Base-by-base conservation (phyloP, 2,888 invertebrate genomes). In the Cistogaster globosa region DNA sequence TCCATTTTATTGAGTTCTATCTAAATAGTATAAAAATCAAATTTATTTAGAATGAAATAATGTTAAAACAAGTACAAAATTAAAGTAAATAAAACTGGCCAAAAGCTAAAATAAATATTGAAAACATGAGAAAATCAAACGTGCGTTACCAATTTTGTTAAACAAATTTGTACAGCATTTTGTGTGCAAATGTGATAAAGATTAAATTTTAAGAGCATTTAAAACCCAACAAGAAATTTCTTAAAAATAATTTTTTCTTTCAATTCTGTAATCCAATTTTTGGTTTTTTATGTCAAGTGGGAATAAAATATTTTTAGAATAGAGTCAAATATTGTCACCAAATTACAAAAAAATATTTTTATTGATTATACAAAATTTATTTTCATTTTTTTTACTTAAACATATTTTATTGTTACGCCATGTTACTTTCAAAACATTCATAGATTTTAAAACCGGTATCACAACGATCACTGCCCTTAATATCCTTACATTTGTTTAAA, bases 381-480 rank as follows among this genome's bases (percentile, higher is more conserved):
- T 42, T 42, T 2, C 1, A 3, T 1, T 42, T 12, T 12, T 12
- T 6, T 12, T 12, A 42, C 12, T 42, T 12, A 42, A 1, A 12
- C 42, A 1, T 42, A 12, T 12, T 42, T 42, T 4, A 12, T 42
- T 42, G 12, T 42, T 42, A 12, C 11, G 42, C 42, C 42, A 12
- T 42, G 81, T 79, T 87, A 1, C 36, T 12, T 42, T 42, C 42
- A 42, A 42, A 42, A 83, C 92, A 92, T 6, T 87, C 57, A 72
- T 87, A 87, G 68, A 90, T 20, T 75, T 90, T 89, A 57, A 68
- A 83, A 8, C 90, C 89, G 0, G 88, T 90, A 5, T 91, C 91
- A 78, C 92, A 92, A 14, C 89, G 89, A 75, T 90, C 87, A 0
- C 72, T 87, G 5, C 88, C 89, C 68, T 88, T 87, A 22, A 88